Evolutionary conservation across 1,140 invertebrate species (phyloP).

Genomic region (Drosophila athabasca): DNA sequence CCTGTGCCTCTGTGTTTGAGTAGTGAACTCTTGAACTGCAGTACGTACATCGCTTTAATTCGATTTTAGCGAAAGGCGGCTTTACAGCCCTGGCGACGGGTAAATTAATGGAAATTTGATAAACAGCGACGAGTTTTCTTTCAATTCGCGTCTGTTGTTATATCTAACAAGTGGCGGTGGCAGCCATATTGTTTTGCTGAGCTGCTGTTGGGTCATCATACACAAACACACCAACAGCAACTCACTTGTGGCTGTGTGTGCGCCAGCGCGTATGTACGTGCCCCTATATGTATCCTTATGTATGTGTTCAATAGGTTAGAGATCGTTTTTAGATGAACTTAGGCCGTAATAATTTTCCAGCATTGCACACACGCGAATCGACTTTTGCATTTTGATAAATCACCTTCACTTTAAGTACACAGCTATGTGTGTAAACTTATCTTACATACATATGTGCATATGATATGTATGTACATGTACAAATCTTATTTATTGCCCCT

Average conservation of each 20-base stretch:
- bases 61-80: conserved; percentile 33
- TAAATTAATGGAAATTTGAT: conserved; percentile 40
- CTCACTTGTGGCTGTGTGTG: conserved; percentile 1
- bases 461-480: conserved; percentile 8
- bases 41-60: conserved; percentile 28
- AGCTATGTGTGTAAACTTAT: conserved; percentile 10
- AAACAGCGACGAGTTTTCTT: conserved; percentile 22
- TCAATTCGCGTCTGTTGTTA: conserved; percentile 43
- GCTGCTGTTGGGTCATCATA: conserved; percentile 26
- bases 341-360: conserved; percentile 40
- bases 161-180: conserved; percentile 71
- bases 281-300: conserved; percentile 33
- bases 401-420: conserved; percentile 30
- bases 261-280: conserved; percentile 4
- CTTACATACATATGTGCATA: neutral
- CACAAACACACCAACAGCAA: conserved; percentile 9
- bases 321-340: conserved; percentile 52
- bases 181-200: conserved; percentile 71
- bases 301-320: conserved; percentile 41
- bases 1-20: too few relatives aligned
- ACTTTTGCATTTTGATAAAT: conserved; percentile 31
- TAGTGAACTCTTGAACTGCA: conserved; percentile 49
- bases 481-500: conserved; percentile 45
- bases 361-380: conserved; percentile 30
- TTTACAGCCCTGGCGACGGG: conserved; percentile 13